These are phyloP conservation scores for Beroe ovata DNA, from an alignment of 37 sponge, comb jelly and placozoan genomes.

Conservation along the genomic window DNA sequence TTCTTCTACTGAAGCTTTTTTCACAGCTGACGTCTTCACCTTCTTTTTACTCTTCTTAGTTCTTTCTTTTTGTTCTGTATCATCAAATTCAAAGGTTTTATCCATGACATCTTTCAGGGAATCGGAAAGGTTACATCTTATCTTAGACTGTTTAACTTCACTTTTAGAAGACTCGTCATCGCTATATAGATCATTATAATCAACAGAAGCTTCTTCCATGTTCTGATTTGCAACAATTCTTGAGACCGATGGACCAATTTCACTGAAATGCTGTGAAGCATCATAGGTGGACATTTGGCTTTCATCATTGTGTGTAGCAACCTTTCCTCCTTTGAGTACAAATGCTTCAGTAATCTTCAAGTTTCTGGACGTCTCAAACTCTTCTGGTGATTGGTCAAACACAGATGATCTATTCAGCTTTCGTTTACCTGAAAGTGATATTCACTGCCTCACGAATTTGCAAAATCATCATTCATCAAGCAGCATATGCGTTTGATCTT, in stretches of 20 bases:
- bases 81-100: constrained; percentile 37
- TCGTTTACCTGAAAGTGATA: constrained; percentile 20
- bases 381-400: constrained; percentile 2
- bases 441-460: no score
- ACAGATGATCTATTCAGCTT: not conserved
- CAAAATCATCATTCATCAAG: no score
- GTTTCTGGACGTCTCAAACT: not conserved
- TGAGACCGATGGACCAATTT: constrained; percentile 7
- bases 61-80: not conserved
- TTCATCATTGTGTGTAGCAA: not conserved
- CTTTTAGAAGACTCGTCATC: not conserved
- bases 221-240: constrained; percentile 1
- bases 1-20: no score
- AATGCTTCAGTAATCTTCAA: not conserved
- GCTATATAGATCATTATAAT: constrained; percentile 30
- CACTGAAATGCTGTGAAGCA: constrained; percentile 18
- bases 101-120: constrained; percentile 53
- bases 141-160: not conserved
- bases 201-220: not conserved
- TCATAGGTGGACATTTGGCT: constrained; percentile 36
- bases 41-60: not conserved
- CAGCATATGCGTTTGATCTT: no score
- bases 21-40: not conserved
- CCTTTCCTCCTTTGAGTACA: not conserved
- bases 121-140: not conserved